A percentile compares a stretch with the other conserved stretches of the same genome.
Conservation (phyloP, 2,113 vertebrate species). For the Plotosus lineatus region DNA sequence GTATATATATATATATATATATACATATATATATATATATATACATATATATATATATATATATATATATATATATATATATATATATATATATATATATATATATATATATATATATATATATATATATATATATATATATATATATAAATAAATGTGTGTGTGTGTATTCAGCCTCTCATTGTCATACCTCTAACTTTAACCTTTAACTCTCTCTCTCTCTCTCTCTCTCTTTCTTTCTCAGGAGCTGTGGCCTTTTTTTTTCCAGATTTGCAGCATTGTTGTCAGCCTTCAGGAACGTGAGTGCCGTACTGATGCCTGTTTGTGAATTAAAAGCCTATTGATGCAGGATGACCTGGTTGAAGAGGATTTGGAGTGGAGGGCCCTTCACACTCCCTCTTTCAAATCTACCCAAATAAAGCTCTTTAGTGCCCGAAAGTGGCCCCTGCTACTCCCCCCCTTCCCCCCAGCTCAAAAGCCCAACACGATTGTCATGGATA, state of each 20-base stretch:
- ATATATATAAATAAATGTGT: neutral
- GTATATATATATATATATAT: no score
- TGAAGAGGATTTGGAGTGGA: conserved; percentile 91
- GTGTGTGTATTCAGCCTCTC: neutral
- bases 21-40: no score
- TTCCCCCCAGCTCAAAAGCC: conserved; percentile 77
- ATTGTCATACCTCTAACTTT: conserved; percentile 6
- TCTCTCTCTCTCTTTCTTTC: conserved; percentile 12
- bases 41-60: no score
- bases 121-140: neutral
- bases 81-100: no score
- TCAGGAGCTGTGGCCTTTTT: no score
- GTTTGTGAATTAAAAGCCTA: conserved; percentile 87
- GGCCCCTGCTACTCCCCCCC: conserved; percentile 82
- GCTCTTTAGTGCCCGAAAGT: conserved; percentile 95
- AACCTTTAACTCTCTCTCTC: neutral
- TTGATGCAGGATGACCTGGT: conserved; percentile 89
- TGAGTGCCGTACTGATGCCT: conserved; percentile 92
- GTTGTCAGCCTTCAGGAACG: conserved; percentile 93
- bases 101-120: no score
- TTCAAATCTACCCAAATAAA: conserved; percentile 99
- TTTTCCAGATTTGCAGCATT: conserved; percentile 81
- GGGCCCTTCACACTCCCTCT: conserved; percentile 91
- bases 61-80: no score
- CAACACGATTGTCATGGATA: conserved; percentile 99